Evolutionary conservation across 1,140 invertebrate genomes (phyloP).

Genomic region (Chlorops oryzae): DNA sequence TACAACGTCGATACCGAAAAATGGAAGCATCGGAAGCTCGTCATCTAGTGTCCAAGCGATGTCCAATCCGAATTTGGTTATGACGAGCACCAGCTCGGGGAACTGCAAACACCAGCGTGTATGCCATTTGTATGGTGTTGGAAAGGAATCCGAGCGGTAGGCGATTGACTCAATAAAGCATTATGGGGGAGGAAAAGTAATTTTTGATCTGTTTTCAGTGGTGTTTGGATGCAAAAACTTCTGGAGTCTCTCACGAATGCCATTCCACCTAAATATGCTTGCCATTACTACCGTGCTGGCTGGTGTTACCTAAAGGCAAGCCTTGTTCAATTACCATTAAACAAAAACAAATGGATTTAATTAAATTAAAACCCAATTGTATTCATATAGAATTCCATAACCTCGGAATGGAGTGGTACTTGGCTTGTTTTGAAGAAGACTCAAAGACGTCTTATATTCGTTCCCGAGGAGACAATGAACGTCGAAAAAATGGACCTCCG

Average conservation of each 20-base stretch:
- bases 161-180: not conserved
- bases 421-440: conserved; percentile 66
- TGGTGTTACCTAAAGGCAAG: conserved; percentile 64
- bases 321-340: not conserved
- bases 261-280: conserved; percentile 56
- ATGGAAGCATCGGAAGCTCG: conserved; percentile 16
- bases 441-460: conserved; percentile 64
- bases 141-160: conserved; percentile 40
- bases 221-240: conserved; percentile 64
- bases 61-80: conserved; percentile 42
- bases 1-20: conserved; percentile 43
- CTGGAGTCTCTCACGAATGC: conserved; percentile 56
- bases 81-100: conserved; percentile 35
- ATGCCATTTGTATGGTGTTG: conserved; percentile 41
- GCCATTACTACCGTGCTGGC: conserved; percentile 58
- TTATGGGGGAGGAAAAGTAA: too few relatives aligned
- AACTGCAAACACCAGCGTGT: conserved; percentile 36
- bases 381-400: conserved; percentile 53
- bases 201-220: conserved; percentile 29
- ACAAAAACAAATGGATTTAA: too few relatives aligned
- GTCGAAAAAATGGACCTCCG: conserved; percentile 66
- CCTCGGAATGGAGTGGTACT: conserved; percentile 65
- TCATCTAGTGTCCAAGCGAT: conserved; percentile 23
- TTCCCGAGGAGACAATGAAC: conserved; percentile 51
- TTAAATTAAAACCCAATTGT: not conserved